Evolutionary conservation across 2,797 vertebrate species (phyloP).

Genomic region (Moxostoma hubbsi): DNA sequence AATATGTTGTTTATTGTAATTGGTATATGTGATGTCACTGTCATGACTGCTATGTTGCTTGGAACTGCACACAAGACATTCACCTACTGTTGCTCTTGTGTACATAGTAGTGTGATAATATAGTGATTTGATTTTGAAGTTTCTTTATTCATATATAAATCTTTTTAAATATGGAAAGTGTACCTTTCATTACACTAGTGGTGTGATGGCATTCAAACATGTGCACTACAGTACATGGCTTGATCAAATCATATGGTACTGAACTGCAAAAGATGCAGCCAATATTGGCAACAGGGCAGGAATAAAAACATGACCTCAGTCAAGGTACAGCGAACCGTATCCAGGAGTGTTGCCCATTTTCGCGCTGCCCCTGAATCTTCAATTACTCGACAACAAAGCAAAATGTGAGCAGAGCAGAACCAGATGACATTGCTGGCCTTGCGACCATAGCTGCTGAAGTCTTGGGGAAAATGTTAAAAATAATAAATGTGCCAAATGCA

Average conservation of each 20-base stretch:
- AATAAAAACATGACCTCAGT: conserved; percentile 33
- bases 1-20: too few relatives aligned
- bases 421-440: conserved; percentile 68
- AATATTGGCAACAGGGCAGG: conserved; percentile 17
- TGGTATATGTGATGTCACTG: too few relatives aligned
- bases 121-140: too few relatives aligned
- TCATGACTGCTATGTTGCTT: too few relatives aligned
- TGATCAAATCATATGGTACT: conserved; percentile 4
- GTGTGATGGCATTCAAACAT: background rate
- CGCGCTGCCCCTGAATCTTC: conserved; percentile 74
- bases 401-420: conserved; percentile 69
- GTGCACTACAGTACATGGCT: background rate
- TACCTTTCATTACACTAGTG: background rate
- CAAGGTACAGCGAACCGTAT: conserved; percentile 58
- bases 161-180: too few relatives aligned
- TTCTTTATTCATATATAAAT: too few relatives aligned
- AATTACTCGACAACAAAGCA: conserved; percentile 71
- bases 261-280: background rate
- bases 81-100: too few relatives aligned
- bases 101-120: too few relatives aligned
- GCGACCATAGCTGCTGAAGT: conserved; percentile 29
- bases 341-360: conserved; percentile 63
- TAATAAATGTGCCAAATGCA: conserved; percentile 10
- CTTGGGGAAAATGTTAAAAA: conserved; percentile 25
- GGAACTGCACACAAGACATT: too few relatives aligned